A percentile compares a stretch with the other conserved stretches of the same genome.
Conservation (phyloP, 2,888 invertebrate species). For the Eurytoma californica region DNA sequence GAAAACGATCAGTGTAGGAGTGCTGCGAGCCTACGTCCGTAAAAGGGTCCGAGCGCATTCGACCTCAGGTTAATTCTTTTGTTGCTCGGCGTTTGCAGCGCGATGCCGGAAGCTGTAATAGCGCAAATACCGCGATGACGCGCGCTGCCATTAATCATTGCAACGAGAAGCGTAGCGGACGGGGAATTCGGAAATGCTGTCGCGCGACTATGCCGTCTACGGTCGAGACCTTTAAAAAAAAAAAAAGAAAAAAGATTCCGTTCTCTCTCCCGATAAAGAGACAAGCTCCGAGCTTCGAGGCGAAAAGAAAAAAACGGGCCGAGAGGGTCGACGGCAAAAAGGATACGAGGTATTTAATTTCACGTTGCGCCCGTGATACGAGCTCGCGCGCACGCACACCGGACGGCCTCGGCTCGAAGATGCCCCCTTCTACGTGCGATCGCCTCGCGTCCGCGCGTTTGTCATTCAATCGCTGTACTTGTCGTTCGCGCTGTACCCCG, state of each 20-base stretch:
- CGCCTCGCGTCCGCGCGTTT: neutral
- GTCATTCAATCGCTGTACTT: neutral
- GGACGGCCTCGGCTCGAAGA: constrained; percentile 43
- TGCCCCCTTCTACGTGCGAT: constrained; percentile 33
- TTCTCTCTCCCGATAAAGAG: neutral
- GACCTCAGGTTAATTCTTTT: constrained; percentile 36
- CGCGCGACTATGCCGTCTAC: too few relatives aligned
- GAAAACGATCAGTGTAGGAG: neutral
- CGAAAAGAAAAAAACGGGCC: neutral
- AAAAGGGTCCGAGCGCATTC: neutral
- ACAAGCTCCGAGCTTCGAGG: neutral
- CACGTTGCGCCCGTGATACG: neutral
- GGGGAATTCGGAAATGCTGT: neutral
- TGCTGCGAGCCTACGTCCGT: neutral
- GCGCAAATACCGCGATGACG: constrained; percentile 46
- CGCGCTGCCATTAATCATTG: constrained; percentile 42
- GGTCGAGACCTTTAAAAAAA: neutral
- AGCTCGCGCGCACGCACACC: neutral
- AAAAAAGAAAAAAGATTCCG: neutral
- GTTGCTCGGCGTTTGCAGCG: constrained; percentile 34
- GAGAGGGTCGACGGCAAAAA: neutral
- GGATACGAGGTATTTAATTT: constrained; percentile 5
- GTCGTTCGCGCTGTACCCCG: neutral
- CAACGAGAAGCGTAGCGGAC: constrained; percentile 3
- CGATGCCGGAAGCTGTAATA: constrained; percentile 43